These are phyloP conservation scores for Jacana jacana DNA, from an alignment of 2,113 vertebrate species.

Conservation along the genomic window DNA sequence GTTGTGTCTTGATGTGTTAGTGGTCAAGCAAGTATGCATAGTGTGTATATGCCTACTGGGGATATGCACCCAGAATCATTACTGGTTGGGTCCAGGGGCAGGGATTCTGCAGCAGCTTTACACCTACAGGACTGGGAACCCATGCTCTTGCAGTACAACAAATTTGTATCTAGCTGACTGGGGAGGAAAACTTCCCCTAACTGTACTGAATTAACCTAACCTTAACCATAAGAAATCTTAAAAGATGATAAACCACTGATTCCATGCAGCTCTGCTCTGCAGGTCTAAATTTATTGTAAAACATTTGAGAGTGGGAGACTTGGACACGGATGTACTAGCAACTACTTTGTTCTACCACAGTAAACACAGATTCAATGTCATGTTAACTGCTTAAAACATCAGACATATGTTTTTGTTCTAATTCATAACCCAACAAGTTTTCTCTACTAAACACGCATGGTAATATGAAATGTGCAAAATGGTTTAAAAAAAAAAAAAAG, in stretches of 20 bases:
- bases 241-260: background rate
- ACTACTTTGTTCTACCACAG: background rate
- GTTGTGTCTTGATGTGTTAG: background rate
- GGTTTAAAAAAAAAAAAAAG: background rate
- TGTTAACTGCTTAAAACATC: background rate
- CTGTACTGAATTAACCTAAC: background rate
- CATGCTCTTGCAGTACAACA: background rate
- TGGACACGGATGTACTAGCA: background rate
- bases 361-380: background rate
- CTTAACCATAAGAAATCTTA: background rate
- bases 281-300: background rate
- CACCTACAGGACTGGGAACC: background rate
- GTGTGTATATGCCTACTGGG: background rate
- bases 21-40: background rate
- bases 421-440: background rate
- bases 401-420: background rate
- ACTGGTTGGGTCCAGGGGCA: background rate
- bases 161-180: background rate
- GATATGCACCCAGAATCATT: background rate
- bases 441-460: background rate
- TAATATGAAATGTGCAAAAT: background rate
- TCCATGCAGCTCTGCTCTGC: background rate
- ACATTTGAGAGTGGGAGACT: background rate
- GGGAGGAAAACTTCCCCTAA: rapidly evolving
- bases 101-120: background rate